Conservation (phyloP, 1,140 invertebrate species). For the Eulimnadia texana region DNA sequence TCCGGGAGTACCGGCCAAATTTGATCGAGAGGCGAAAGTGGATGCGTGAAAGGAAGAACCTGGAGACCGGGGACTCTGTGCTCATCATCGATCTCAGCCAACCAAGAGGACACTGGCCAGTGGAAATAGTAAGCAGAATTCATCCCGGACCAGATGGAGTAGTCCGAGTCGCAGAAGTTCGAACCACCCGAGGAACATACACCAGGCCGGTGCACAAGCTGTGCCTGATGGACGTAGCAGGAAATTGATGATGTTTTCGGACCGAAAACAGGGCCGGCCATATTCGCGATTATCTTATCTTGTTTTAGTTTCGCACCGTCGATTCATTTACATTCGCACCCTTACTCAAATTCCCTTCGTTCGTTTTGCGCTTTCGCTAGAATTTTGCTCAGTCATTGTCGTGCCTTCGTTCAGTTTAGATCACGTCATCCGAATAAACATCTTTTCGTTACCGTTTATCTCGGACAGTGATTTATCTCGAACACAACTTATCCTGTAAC, state of each 20-base stretch:
- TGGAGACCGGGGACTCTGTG: neutral
- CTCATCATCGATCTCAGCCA: neutral
- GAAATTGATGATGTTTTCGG: neutral
- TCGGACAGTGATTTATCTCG: no score
- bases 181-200: neutral
- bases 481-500: no score
- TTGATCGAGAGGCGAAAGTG: neutral
- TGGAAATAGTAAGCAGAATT: neutral
- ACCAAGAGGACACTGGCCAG: constrained; percentile 8
- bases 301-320: neutral
- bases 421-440: no score
- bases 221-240: neutral
- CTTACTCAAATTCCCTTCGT: no score
- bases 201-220: neutral
- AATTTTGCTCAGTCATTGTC: no score
- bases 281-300: neutral
- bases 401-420: no score
- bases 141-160: constrained; percentile 4
- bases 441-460: no score
- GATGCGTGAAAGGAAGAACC: neutral
- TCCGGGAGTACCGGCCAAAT: neutral
- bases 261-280: neutral
- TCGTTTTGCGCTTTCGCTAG: no score
- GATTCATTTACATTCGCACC: no score
- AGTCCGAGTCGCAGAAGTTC: constrained; percentile 1